These are phyloP conservation scores for Drosophila flavopinicola DNA, from an alignment of 2,888 invertebrate genomes.

Conservation along the genomic window DNA sequence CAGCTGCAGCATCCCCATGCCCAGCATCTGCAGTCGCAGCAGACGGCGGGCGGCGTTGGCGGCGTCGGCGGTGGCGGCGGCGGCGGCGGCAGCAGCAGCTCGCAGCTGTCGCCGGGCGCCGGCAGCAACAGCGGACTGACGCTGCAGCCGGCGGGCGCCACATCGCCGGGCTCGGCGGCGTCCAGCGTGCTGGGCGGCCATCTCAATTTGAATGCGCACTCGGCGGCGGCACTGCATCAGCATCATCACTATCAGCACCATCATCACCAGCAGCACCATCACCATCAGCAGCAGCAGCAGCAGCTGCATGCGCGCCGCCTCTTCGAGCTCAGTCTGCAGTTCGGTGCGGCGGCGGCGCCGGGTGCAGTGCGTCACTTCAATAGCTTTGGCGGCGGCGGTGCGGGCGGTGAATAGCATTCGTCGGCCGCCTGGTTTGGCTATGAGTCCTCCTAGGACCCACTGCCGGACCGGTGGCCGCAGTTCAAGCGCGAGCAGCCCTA, in stretches of 20 bases:
- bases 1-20: conserved; percentile 82
- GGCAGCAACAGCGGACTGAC: conserved; percentile 78
- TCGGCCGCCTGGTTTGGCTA: conserved; percentile 83
- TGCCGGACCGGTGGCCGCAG: conserved; percentile 67
- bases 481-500: conserved; percentile 59
- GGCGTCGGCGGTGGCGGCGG: conserved; percentile 1
- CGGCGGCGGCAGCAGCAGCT: conserved; percentile 61
- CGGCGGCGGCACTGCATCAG: conserved; percentile 82
- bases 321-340: conserved; percentile 85
- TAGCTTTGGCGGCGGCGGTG: conserved; percentile 83
- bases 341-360: conserved; percentile 84
- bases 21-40: conserved; percentile 56
- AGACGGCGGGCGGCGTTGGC: conserved; percentile 9
- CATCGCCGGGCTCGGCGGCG: conserved; percentile 79
- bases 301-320: conserved; percentile 84
- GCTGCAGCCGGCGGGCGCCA: conserved; percentile 79
- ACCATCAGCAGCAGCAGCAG: conserved; percentile 85
- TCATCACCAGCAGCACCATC: conserved; percentile 84
- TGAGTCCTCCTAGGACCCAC: conserved; percentile 79
- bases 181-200: conserved; percentile 83
- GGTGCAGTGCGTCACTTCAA: conserved; percentile 84
- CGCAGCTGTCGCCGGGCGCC: conserved; percentile 80
- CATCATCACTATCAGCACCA: conserved; percentile 83
- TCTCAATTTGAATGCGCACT: conserved; percentile 83
- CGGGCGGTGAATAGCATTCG: conserved; percentile 84